Evolutionary conservation across 2,888 invertebrate species (phyloP).

Genomic region (Chalcosyrphus nemorum): DNA sequence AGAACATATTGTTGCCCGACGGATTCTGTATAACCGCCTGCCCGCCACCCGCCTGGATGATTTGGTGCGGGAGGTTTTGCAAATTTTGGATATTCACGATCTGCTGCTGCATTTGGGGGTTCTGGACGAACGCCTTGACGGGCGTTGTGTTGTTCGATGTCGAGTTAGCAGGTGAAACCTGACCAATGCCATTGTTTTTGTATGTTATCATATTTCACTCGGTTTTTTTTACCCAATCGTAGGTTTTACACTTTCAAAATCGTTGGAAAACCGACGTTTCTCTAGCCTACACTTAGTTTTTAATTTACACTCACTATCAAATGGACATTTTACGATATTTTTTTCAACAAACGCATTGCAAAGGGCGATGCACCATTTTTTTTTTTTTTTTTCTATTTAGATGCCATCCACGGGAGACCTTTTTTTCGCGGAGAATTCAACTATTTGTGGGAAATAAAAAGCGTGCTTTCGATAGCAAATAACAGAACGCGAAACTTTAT

Average conservation of each 20-base stretch:
- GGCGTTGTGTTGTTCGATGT: conserved; percentile 72
- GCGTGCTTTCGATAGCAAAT: too few species aligned
- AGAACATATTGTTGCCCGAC: conserved; percentile 80
- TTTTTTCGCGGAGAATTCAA: conserved; percentile 13
- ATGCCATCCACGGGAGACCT: conserved; percentile 30
- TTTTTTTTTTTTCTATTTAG: conserved; percentile 39
- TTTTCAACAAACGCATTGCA: conserved; percentile 30
- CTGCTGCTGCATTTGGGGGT: conserved; percentile 75
- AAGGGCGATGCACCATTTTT: conserved; percentile 68
- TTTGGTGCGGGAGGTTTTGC: conserved; percentile 75
- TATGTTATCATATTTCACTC: conserved; percentile 64
- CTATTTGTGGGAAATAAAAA: conserved; percentile 6
- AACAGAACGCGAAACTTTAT: too few species aligned
- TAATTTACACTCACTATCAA: neutral
- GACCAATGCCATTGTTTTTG: conserved; percentile 70
- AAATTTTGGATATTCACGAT: conserved; percentile 74
- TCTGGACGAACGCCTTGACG: conserved; percentile 74
- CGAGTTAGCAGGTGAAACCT: conserved; percentile 70
- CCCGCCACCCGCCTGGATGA: conserved; percentile 76
- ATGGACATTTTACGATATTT: conserved; percentile 44
- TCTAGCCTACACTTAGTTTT: neutral
- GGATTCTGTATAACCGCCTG: conserved; percentile 75
- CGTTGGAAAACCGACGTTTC: neutral
- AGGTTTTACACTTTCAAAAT: neutral
- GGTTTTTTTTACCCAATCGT: neutral